Conservation (phyloP, 2,888 invertebrate species). For the Andrena marginata region DNA sequence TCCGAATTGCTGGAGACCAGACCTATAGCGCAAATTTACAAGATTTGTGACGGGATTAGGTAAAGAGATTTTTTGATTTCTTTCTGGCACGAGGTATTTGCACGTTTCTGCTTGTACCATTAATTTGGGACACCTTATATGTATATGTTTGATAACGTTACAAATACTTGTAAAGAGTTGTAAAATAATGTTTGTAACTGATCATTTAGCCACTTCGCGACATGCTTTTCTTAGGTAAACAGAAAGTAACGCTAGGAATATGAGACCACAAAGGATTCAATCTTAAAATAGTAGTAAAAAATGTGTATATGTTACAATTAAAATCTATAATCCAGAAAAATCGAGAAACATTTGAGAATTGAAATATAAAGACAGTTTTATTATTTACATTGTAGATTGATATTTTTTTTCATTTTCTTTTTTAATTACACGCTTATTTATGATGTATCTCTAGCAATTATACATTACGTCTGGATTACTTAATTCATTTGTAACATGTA, state of each 20-base stretch:
- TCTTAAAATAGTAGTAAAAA: conserved; percentile 28
- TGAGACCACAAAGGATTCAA: conserved; percentile 21
- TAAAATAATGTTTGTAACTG: conserved; percentile 1
- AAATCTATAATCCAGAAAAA: conserved; percentile 40
- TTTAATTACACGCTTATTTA: conserved; percentile 24
- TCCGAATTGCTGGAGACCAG: too few relatives aligned
- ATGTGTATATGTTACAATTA: conserved; percentile 43
- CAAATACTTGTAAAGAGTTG: neutral
- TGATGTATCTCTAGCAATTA: conserved; percentile 24
- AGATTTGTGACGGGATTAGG: too few relatives aligned
- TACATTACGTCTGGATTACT: conserved; percentile 43
- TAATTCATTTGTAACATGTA: conserved; percentile 53
- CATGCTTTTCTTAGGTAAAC: neutral
- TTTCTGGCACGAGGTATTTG: neutral
- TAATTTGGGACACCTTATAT: neutral
- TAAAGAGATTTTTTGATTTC: neutral
- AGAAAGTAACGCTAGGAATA: neutral
- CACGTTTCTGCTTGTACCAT: neutral
- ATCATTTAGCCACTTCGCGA: conserved; percentile 1
- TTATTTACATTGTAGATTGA: conserved; percentile 49
- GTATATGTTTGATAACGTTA: neutral
- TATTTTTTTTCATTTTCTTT: neutral
- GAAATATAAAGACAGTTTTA: conserved; percentile 24
- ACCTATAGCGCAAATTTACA: too few relatives aligned
- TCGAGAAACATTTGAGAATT: conserved; percentile 16